A percentile compares a stretch with the other conserved stretches of the same genome.
These are phyloP conservation scores for Diplodus sargus DNA, from an alignment of 2,797 vertebrate species.

Conservation along the genomic window DNA sequence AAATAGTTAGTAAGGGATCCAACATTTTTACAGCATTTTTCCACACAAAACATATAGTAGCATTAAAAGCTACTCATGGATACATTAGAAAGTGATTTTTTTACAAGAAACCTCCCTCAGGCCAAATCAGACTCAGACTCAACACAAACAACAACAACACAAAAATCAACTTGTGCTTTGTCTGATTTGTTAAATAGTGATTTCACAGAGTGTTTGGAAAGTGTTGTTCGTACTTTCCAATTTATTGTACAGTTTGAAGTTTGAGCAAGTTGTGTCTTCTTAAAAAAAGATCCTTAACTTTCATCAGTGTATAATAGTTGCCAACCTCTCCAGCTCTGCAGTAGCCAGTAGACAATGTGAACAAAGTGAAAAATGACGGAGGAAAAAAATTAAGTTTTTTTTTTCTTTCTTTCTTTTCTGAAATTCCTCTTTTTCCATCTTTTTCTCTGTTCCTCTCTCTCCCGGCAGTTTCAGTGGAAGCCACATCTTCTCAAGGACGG, in stretches of 20 bases:
- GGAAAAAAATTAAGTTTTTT: slow-evolving; percentile 8
- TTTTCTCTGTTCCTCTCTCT: slow-evolving; percentile 48
- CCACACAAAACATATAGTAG: too few species aligned
- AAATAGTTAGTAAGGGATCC: too few species aligned
- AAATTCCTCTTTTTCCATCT: slow-evolving; percentile 17
- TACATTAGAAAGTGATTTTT: too few species aligned
- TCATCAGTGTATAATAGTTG: background rate
- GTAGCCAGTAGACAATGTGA: background rate
- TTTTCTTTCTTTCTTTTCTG: slow-evolving; percentile 30
- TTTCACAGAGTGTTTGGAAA: background rate
- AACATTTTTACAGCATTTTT: too few species aligned
- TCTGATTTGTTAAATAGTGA: background rate
- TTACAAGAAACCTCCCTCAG: too few species aligned
- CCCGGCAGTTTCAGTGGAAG: slow-evolving; percentile 61
- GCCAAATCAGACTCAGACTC: too few species aligned
- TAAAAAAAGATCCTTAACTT: background rate
- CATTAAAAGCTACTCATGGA: too few species aligned
- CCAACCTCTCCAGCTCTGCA: background rate
- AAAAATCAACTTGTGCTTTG: background rate
- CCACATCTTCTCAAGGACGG: slow-evolving; percentile 78
- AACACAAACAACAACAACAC: too few species aligned
- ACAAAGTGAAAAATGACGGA: background rate
- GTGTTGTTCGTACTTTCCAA: background rate
- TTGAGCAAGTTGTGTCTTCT: background rate
- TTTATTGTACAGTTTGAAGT: background rate